Evolutionary conservation across 2,888 invertebrate genomes (phyloP).

Genomic region (Amphiduros pacificus): DNA sequence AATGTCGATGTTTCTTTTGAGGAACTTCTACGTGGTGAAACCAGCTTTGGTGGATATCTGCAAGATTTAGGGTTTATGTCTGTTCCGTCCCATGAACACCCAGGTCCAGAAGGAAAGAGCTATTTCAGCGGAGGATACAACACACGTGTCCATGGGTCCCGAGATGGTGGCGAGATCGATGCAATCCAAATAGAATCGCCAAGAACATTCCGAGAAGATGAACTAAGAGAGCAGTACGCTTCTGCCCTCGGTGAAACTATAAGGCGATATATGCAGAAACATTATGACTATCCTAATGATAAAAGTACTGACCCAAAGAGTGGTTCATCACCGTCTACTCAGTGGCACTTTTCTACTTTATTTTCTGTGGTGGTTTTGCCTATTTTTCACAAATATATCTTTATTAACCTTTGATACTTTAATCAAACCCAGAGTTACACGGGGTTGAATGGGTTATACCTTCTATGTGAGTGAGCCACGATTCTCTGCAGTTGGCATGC

Average conservation of each 20-base stretch:
- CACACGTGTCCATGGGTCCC: constrained; percentile 5
- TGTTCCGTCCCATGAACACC: background rate
- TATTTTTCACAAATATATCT: no score
- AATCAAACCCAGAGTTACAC: no score
- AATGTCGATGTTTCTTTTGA: background rate
- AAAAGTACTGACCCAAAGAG: no score
- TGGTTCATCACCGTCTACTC: no score
- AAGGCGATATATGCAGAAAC: background rate
- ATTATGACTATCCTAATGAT: no score
- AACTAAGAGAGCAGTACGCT: background rate
- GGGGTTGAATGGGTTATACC: no score
- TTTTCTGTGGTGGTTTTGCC: no score
- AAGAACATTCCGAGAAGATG: background rate
- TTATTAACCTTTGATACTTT: no score
- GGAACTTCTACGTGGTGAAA: background rate
- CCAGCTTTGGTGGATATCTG: constrained; percentile 3
- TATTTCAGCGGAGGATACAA: constrained; percentile 8
- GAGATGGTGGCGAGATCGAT: constrained; percentile 1
- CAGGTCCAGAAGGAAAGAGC: background rate
- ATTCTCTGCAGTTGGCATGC: no score
- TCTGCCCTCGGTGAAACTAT: background rate
- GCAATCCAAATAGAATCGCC: constrained; percentile 16
- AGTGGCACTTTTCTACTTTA: no score
- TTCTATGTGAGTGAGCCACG: no score
- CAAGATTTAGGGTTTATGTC: background rate